Conservation (phyloP, 2,113 vertebrate species). For the Pterocles burchelli region DNA sequence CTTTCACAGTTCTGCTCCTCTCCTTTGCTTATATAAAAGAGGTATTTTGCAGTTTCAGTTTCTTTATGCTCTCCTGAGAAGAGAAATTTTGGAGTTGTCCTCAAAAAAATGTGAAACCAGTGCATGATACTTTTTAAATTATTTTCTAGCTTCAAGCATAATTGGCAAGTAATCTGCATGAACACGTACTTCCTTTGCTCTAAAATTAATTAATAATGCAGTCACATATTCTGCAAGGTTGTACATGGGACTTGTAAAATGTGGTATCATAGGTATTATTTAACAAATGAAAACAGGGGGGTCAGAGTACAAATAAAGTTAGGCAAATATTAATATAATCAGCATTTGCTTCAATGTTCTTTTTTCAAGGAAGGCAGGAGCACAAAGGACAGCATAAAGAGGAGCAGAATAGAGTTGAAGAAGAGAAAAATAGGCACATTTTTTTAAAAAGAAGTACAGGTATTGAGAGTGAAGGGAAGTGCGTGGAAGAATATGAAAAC, state of each 20-base stretch:
- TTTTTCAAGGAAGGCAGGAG: background rate
- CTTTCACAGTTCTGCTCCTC: background rate
- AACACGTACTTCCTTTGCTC: background rate
- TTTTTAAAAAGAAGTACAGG: background rate
- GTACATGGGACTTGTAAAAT: background rate
- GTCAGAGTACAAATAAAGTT: background rate
- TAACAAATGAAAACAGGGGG: background rate
- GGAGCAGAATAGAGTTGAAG: background rate
- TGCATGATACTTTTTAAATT: background rate
- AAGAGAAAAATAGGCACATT: background rate
- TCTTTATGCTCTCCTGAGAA: background rate
- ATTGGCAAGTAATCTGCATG: slow-evolving; percentile 45
- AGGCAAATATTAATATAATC: background rate
- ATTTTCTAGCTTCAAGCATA: slow-evolving; percentile 22
- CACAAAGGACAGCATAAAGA: background rate
- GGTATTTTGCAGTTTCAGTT: background rate
- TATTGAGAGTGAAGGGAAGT: background rate
- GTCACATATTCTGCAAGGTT: slow-evolving; percentile 17
- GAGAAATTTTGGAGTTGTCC: background rate
- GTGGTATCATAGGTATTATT: background rate
- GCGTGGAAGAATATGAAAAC: background rate
- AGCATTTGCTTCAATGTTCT: background rate
- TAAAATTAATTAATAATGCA: background rate
- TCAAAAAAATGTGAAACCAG: background rate
- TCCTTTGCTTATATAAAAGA: background rate